Conservation (phyloP, 1,140 invertebrate genomes). For the Trichonephila clavata region DNA sequence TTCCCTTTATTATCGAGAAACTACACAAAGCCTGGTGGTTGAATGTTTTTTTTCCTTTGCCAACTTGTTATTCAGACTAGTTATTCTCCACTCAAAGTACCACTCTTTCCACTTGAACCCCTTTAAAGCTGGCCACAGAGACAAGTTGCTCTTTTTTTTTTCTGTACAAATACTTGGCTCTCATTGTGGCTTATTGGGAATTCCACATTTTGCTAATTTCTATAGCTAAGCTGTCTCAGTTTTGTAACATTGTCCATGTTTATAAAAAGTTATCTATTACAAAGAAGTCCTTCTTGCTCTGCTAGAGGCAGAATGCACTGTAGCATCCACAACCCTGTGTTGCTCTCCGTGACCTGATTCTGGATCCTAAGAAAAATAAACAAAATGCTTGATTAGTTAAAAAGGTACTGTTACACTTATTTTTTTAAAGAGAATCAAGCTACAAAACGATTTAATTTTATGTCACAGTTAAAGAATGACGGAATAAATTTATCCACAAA, state of each 20-base stretch:
- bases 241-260: not conserved
- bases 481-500: no score
- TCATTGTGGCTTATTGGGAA: not conserved
- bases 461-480: no score
- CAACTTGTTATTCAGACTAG: conserved; percentile 43
- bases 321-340: conserved; percentile 57
- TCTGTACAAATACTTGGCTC: not conserved
- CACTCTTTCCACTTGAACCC: not conserved
- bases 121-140: not conserved
- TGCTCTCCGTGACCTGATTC: conserved; percentile 54
- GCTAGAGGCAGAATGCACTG: conserved; percentile 69
- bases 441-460: not conserved
- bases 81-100: not conserved
- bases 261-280: conserved; percentile 25
- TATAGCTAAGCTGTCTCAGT: not conserved
- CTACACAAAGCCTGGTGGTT: not conserved
- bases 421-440: not conserved
- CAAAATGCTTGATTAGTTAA: not conserved
- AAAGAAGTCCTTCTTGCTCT: conserved; percentile 71
- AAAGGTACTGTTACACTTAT: not conserved
- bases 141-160: not conserved
- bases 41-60: conserved; percentile 1
- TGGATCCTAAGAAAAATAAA: conserved; percentile 48
- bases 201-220: conserved; percentile 25
- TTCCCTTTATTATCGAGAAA: not conserved